Conservation (phyloP, 2,113 vertebrate species). For the Nibea coibor region DNA sequence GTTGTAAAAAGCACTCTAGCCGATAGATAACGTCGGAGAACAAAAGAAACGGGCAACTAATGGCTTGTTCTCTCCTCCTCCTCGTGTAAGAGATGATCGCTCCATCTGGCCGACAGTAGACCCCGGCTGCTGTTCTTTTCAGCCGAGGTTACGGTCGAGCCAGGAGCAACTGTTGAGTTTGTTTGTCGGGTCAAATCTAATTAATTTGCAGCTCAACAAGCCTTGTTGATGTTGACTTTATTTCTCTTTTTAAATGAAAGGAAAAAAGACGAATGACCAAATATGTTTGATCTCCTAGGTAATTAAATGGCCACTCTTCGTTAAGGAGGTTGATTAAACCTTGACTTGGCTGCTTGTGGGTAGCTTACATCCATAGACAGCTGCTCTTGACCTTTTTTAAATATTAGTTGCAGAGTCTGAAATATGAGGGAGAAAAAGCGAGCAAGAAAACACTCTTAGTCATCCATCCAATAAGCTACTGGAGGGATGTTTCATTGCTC, state of each 20-base stretch:
- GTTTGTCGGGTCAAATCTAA: not conserved
- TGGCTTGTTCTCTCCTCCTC: slow-evolving; percentile 66
- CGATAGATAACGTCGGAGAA: slow-evolving; percentile 63
- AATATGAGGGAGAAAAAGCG: not conserved
- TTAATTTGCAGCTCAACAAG: not conserved
- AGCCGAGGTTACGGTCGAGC: slow-evolving; percentile 1
- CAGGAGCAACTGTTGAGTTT: slow-evolving; percentile 31
- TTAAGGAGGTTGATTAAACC: not conserved
- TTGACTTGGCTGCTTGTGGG: not conserved
- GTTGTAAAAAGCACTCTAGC: slow-evolving; percentile 66
- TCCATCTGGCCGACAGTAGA: slow-evolving; percentile 67
- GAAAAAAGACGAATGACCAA: not conserved
- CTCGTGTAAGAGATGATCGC: slow-evolving; percentile 53
- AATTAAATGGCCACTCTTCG: not conserved
- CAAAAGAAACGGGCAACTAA: slow-evolving; percentile 69
- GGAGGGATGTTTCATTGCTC: not conserved
- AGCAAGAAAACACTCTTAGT: not conserved
- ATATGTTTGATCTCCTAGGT: not conserved
- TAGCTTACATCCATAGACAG: not conserved
- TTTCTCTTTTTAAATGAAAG: not conserved
- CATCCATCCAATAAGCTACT: not conserved
- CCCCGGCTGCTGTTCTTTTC: slow-evolving; percentile 44
- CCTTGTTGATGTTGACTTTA: too few relatives aligned
- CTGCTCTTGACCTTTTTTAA: not conserved
- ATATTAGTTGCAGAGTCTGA: not conserved